phyloP scores from a whole-genome alignment of 1,140 invertebrate genomes.

The Campoletis sonorensis region DNA sequence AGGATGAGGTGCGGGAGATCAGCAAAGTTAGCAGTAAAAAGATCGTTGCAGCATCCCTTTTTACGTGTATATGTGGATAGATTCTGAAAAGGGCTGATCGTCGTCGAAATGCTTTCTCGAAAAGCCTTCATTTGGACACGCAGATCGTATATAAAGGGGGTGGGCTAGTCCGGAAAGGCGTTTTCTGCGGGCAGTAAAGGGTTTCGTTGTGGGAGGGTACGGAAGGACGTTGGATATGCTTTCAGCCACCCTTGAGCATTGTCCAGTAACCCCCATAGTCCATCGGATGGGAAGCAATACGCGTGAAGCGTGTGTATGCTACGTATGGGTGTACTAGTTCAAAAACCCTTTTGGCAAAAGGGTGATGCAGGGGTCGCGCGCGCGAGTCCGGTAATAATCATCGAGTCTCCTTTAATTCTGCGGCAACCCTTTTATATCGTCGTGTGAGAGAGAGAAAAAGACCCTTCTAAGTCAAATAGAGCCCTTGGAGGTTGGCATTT shows the following conservation, averaged over 20 bases:
- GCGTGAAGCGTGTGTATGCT: background rate
- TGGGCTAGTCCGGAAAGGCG: conserved; percentile 39
- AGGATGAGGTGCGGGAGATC: background rate
- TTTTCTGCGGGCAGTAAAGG: conserved; percentile 46
- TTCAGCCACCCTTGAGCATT: conserved; percentile 52
- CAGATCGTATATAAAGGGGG: background rate
- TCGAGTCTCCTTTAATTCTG: conserved; percentile 65
- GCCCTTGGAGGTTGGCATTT: conserved; percentile 52
- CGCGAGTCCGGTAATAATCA: conserved; percentile 61
- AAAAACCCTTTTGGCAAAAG: conserved; percentile 31
- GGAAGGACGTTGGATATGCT: conserved; percentile 30
- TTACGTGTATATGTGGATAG: background rate
- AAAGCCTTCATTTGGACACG: conserved; percentile 37
- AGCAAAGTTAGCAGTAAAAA: background rate
- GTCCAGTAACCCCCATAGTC: conserved; percentile 44
- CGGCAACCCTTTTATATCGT: conserved; percentile 66
- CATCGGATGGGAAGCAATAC: conserved; percentile 39
- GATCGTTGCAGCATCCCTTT: conserved; percentile 28
- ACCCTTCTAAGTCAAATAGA: conserved; percentile 66
- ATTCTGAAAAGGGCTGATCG: conserved; percentile 20
- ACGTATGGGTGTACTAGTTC: background rate
- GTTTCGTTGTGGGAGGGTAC: conserved; percentile 33
- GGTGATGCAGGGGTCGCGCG: conserved; percentile 5
- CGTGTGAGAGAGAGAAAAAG: conserved; percentile 31
- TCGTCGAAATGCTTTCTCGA: conserved; percentile 6